Evolutionary conservation across 2,797 vertebrate genomes (phyloP).

Genomic region (Gallinago nigripennis): DNA sequence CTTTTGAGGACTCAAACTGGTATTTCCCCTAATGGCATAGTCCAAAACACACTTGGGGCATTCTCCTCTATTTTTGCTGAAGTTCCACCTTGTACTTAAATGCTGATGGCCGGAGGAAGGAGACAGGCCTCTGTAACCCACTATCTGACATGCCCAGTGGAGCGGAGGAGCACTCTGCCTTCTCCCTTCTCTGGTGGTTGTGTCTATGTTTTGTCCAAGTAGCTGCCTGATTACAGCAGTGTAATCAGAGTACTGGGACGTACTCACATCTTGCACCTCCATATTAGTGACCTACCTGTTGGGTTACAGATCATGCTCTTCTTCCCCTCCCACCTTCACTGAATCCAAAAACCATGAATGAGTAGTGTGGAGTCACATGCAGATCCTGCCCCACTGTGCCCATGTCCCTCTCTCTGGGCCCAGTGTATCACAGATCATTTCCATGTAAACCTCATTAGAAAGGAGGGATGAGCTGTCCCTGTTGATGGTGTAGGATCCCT

Average conservation of each 20-base stretch:
- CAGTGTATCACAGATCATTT: background rate
- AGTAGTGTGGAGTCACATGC: rapidly evolving
- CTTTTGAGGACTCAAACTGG: background rate
- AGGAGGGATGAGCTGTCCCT: background rate
- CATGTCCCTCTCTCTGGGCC: background rate
- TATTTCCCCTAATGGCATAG: background rate
- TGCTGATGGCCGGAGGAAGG: background rate
- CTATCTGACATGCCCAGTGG: background rate
- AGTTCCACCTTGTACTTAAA: background rate
- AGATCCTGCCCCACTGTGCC: background rate
- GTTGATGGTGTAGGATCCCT: background rate
- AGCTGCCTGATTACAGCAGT: background rate
- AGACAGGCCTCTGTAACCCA: background rate
- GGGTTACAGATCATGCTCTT: background rate
- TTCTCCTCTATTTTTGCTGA: background rate
- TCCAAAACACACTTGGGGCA: background rate
- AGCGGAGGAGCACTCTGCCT: background rate
- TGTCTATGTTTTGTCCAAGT: background rate
- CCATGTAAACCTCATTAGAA: background rate
- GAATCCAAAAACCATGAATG: background rate
- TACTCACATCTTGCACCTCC: background rate
- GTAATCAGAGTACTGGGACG: background rate
- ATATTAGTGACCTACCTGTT: background rate
- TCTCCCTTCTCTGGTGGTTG: background rate
- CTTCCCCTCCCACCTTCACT: background rate